Base-by-base conservation (phyloP, 2,888 invertebrate genomes). In the Stomorhina lunata region DNA sequence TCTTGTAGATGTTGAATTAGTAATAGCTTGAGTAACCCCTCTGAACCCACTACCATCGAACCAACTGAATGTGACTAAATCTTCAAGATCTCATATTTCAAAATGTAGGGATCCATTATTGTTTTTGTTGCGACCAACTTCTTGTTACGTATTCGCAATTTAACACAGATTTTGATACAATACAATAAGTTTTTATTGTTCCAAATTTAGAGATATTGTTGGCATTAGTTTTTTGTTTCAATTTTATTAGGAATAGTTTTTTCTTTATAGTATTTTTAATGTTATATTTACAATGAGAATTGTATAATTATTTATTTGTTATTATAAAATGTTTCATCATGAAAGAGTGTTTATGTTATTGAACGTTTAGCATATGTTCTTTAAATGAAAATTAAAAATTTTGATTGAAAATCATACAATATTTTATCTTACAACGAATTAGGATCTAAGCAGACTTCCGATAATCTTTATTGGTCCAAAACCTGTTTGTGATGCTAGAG, bases 111-210 rank as follows among this genome's bases (percentile, higher is more conserved):
- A 55, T 55, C 20, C 15, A 15, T 6, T 15, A 15, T 50, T 68
- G 9, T 48, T 15, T n/a, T 57, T 50, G 50, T 22, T 32, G 15
- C 53, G 25, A 71, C 22, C 40, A 71, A 71, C 57, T 57, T 69
- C 57, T 69, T n/a, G n/a, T n/a, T 69, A 69, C 55, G 57, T 45
- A 63, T 61, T 40, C 40, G 61, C 29, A 61, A 40, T n/a, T n/a
- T n/a, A n/a, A n/a, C n/a, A 40, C 61, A 40, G 40, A 53, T 50
- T 22, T 25, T 20, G 45, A 15, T 37, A 55, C 57, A 37, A 66
- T 29, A 48, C 48, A 76, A 68, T 68, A 37, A 68, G 17, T 59
- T 76, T 50, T 50, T 76, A 50, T 76, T 76, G 57, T 68, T 75
- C 45, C 15, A 65, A 53, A 75, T 53, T 34, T 50, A 37, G 40